phyloP scores from a whole-genome alignment of 2,797 vertebrate species.

The Halcyon smyrnensis region DNA sequence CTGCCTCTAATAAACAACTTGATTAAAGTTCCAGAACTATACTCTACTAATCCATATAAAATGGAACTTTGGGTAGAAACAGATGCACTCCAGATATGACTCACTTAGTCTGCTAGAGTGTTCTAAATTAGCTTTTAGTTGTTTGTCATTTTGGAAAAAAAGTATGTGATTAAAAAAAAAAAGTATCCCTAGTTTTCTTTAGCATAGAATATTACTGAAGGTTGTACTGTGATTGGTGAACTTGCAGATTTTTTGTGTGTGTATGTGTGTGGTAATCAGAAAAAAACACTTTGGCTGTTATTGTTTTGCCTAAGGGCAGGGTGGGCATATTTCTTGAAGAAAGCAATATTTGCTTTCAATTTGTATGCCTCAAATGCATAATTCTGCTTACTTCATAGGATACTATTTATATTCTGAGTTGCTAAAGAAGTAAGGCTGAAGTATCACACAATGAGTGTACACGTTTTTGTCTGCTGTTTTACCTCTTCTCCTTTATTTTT shows the following conservation, averaged over 20 bases:
- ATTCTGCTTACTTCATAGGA: not conserved
- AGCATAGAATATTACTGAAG: slow-evolving; percentile 12
- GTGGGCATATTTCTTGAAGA: not conserved
- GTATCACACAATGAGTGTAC: not conserved
- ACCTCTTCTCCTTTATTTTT: not conserved
- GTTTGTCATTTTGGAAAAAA: slow-evolving; percentile 46
- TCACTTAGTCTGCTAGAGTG: slow-evolving; percentile 46
- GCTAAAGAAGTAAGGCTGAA: not conserved
- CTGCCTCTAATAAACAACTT: slow-evolving; percentile 53
- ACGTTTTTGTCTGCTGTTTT: not conserved
- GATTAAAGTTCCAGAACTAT: slow-evolving; percentile 56
- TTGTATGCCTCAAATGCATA: not conserved
- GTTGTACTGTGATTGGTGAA: not conserved
- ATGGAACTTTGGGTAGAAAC: slow-evolving; percentile 47
- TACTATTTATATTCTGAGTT: not conserved
- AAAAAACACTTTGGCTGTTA: not conserved
- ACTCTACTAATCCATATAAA: slow-evolving; percentile 42
- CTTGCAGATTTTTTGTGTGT: not conserved
- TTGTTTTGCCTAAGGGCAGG: not conserved
- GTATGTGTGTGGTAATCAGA: not conserved
- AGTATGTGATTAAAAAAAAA: not conserved
- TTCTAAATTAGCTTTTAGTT: slow-evolving; percentile 66
- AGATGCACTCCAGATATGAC: slow-evolving; percentile 65
- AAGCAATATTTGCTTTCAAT: not conserved
- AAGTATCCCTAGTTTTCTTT: not conserved